Evolutionary conservation across 2,888 invertebrate species (phyloP), one percentile per base, ranked within the genome.

Genomic region (Meteorus cinctellus): DNA sequence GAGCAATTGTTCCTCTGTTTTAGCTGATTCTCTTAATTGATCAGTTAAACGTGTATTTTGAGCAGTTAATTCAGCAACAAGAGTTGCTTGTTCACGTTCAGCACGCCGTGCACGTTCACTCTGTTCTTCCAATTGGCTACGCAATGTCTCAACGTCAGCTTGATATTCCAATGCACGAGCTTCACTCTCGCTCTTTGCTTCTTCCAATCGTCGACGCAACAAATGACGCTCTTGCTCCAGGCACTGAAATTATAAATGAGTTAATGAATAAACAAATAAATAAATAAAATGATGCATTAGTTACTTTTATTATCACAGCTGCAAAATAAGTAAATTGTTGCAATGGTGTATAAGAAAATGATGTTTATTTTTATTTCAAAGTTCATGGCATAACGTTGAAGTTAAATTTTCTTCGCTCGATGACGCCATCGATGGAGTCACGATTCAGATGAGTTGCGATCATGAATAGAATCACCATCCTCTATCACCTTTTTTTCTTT

Each of bases 211-310:
- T 79, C 97, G 92, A 77, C 96, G 92, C 71, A 98, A 92, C 71
- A 95, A 92, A 90, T 98, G 96, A 84, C 97, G 95, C 90, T 98
- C 98, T 90, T 98, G 98, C 90, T 98, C 97, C 89, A 98, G 92
- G 87, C 94, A 94, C 98, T 98, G 92, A 0, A 91, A 90, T 72
- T 79, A 81, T 24, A 51, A 72, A 72, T 63, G 45, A 10, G 67
- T 41, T 36, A 66, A 63, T 27, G 16, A 48, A 16, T n/a, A 16
- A 5, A 65, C n/a, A 48, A 63, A 63, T 24, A 14, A 45, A 59
- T 48, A 29, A 45, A 24, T 72, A 63, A 72, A 24, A 19, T 10
- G 29, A 34, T 55, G n/a, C 45, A 60, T 70, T 41, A 41, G 34
- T 19, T n/a, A 4, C 14, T n/a, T 27, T 51, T 24, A 16, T 59